A percentile compares a stretch with the other conserved stretches of the same genome.
Conservation (phyloP, 2,888 invertebrate genomes). For the Serripes groenlandicus region DNA sequence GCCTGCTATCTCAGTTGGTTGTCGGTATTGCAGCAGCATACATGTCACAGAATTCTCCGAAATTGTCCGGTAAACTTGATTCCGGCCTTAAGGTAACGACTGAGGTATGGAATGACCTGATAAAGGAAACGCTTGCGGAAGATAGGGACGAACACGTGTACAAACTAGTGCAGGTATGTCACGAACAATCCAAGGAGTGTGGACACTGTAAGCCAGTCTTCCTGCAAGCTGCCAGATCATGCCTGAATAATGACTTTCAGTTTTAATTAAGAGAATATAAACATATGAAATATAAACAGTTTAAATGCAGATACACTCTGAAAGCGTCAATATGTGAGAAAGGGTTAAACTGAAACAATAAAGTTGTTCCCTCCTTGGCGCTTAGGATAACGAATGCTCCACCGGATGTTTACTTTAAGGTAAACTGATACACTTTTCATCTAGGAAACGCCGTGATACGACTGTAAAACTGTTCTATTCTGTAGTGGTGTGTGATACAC, state of each 20-base stretch:
- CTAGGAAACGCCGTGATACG: too few relatives aligned
- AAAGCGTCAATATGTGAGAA: too few relatives aligned
- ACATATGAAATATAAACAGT: not conserved
- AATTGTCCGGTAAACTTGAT: not conserved
- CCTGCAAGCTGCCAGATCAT: constrained; percentile 32
- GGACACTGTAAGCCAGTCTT: constrained; percentile 36
- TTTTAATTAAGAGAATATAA: not conserved
- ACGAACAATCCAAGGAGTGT: constrained; percentile 43
- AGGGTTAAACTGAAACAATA: too few relatives aligned
- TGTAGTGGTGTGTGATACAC: too few relatives aligned
- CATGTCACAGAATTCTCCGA: constrained; percentile 42
- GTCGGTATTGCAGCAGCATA: constrained; percentile 53
- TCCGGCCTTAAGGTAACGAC: not conserved
- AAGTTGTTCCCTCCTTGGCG: too few relatives aligned
- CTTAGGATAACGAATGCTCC: too few relatives aligned
- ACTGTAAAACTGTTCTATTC: too few relatives aligned
- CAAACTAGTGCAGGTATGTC: constrained; percentile 63
- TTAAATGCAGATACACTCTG: too few relatives aligned
- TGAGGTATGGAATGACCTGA: constrained; percentile 40
- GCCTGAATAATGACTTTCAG: not conserved
- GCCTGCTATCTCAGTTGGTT: constrained; percentile 40
- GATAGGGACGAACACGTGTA: constrained; percentile 63
- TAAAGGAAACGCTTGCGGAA: constrained; percentile 26
- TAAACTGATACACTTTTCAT: too few relatives aligned
- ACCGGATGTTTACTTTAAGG: too few relatives aligned